Evolutionary conservation across 2,888 invertebrate genomes (phyloP), one percentile per base, ranked within the genome.

Genomic region (Oscheius onirici): DNA sequence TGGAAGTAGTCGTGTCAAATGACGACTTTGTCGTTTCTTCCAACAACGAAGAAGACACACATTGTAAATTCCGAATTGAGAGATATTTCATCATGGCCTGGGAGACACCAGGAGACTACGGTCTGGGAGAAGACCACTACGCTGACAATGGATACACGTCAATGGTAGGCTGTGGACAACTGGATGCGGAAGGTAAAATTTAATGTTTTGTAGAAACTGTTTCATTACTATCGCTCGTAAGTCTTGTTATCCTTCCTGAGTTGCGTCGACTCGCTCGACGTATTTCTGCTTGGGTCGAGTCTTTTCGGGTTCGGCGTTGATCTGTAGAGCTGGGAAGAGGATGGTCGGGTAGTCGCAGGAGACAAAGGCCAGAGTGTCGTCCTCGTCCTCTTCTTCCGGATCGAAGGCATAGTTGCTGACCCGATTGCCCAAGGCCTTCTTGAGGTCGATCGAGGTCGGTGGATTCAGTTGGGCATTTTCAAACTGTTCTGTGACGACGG

Each of bases 21-120:
- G 76, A 77, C 70, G 79, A 79, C 43, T 79, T 79, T 24, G 71
- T 66, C 2, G 69, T 66, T 40, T 73, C 75, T n/a, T 72, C 73
- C 15, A 63, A 77, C 43, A 26, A 26, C 6, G 49, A 72, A 15
- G 69, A 72, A 41, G 68, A 68, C 28, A 73, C 70, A 34, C 57
- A 58, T 0, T 79, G 79, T 49, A 79, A 79, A 51, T 79, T 75
- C 40, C 66, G 77, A 40, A 72, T 75, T 1, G 75, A 77, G 28
- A 57, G 74, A 20, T 77, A 74, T 44, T 65, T 71, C 26, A 57
- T 79, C 15, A 51, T 79, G 6, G 76, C 78, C 0, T 78, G 75
- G 58, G 71, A 72, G 15, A 78, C 78, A 5, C 78, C 78, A 10
- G 60, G 60, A 10, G 52, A 70, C 69, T 76, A 73, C 26, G 67